Conservation (phyloP, 2,113 vertebrate species). For the Heptranchias perlo region DNA sequence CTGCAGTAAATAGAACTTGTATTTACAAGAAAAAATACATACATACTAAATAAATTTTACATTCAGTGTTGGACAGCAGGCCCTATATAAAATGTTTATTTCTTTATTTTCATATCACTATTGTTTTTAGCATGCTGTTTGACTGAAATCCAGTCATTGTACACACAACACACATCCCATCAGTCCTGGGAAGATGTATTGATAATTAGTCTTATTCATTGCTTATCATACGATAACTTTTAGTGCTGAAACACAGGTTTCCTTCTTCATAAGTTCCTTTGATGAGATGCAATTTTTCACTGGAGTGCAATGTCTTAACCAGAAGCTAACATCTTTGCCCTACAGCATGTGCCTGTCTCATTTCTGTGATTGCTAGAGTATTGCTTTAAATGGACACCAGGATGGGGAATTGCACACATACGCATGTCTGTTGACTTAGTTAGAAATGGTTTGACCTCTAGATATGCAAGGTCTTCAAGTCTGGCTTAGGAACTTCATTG, state of each 20-base stretch:
- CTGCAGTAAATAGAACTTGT: constrained; percentile 17
- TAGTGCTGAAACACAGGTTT: background rate
- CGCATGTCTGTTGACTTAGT: background rate
- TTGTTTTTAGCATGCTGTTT: constrained; percentile 13
- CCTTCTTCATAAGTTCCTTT: background rate
- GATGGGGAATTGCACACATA: background rate
- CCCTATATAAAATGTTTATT: background rate
- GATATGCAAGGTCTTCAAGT: background rate
- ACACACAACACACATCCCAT: constrained; percentile 31
- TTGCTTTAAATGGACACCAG: background rate
- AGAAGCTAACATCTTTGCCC: constrained; percentile 1
- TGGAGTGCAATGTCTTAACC: background rate
- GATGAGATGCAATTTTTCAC: background rate
- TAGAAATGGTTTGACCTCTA: background rate
- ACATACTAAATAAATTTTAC: constrained; percentile 23
- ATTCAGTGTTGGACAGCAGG: background rate
- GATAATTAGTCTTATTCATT: constrained; percentile 14
- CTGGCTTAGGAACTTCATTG: background rate
- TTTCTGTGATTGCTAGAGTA: background rate
- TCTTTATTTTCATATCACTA: constrained; percentile 1
- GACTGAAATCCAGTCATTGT: constrained; percentile 34
- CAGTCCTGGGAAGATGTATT: constrained; percentile 9
- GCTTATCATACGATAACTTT: background rate
- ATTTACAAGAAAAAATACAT: constrained; percentile 33
- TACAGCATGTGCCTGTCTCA: background rate